phyloP scores from a whole-genome alignment of 2,113 vertebrate genomes.

The Esox niger region DNA sequence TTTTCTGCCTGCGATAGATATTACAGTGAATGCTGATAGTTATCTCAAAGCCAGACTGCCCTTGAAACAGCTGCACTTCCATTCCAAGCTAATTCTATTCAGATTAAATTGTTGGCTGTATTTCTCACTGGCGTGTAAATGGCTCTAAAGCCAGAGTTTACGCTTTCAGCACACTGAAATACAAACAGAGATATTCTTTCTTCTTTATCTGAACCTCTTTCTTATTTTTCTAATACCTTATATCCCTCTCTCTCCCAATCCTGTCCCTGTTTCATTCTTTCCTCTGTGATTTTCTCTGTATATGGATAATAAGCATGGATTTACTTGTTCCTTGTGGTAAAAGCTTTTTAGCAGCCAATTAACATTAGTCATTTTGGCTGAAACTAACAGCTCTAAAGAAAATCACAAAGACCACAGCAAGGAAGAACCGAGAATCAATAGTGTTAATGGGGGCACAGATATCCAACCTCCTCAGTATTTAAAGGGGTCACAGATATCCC shows the following conservation, averaged over 20 bases:
- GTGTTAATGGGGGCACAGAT: slow-evolving; percentile 43
- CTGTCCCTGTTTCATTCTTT: slow-evolving; percentile 6
- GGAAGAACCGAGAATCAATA: slow-evolving; percentile 46
- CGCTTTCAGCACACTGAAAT: slow-evolving; percentile 60
- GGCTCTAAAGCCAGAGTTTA: slow-evolving; percentile 65
- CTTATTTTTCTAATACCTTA: no score
- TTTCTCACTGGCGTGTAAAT: slow-evolving; percentile 69
- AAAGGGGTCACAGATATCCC: no score
- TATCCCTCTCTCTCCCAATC: slow-evolving; percentile 24
- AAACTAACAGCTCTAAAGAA: slow-evolving; percentile 53
- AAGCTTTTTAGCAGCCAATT: slow-evolving; percentile 66
- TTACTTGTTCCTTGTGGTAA: slow-evolving; percentile 62
- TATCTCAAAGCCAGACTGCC: slow-evolving; percentile 68
- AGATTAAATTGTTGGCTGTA: slow-evolving; percentile 62
- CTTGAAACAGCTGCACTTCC: slow-evolving; percentile 69
- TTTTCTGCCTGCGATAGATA: slow-evolving; percentile 67
- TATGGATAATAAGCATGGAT: slow-evolving; percentile 54
- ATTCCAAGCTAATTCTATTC: slow-evolving; percentile 66
- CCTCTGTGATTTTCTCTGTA: slow-evolving; percentile 24
- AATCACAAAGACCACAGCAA: slow-evolving; percentile 28
- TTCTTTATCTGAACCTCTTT: no score
- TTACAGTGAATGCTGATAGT: slow-evolving; percentile 74
- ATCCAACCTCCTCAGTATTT: no score
- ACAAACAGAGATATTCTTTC: slow-evolving; percentile 60
- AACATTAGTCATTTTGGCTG: slow-evolving; percentile 66